These are phyloP conservation scores for Tolmerus cingulatus DNA, from an alignment of 2,888 invertebrate genomes.

Conservation along the genomic window DNA sequence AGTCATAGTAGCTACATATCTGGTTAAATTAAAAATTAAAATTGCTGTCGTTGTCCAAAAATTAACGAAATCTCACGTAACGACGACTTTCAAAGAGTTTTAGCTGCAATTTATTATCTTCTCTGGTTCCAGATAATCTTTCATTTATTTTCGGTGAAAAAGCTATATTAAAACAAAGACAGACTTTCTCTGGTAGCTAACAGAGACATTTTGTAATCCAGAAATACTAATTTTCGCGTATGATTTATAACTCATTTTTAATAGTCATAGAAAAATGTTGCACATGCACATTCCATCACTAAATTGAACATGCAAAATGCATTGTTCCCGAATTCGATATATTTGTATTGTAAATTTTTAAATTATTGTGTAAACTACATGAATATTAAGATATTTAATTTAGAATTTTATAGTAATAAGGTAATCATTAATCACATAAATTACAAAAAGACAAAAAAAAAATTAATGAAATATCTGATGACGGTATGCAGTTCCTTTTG, in stretches of 20 bases:
- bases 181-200: not conserved
- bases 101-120: not conserved
- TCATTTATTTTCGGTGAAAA: not conserved
- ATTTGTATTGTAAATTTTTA: not conserved
- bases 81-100: not conserved
- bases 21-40: not conserved
- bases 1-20: not conserved
- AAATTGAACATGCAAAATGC: not conserved
- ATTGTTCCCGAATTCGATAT: not conserved
- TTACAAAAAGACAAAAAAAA: not conserved
- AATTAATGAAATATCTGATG: not conserved
- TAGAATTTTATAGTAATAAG: not conserved
- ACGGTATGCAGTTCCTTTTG: not conserved
- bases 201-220: not conserved
- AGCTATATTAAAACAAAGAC: not conserved
- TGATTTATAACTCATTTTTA: not conserved
- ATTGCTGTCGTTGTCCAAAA: not conserved
- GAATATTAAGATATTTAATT: not conserved
- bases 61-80: not conserved
- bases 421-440: not conserved
- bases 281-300: not conserved
- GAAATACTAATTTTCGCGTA: not conserved
- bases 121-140: not conserved
- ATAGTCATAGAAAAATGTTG: not conserved
- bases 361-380: too few relatives aligned